Percentiles rank a stretch among this genome's conserved stretches.
Conservation (phyloP, 2,888 invertebrate species). For the Poecilus cupreus region DNA sequence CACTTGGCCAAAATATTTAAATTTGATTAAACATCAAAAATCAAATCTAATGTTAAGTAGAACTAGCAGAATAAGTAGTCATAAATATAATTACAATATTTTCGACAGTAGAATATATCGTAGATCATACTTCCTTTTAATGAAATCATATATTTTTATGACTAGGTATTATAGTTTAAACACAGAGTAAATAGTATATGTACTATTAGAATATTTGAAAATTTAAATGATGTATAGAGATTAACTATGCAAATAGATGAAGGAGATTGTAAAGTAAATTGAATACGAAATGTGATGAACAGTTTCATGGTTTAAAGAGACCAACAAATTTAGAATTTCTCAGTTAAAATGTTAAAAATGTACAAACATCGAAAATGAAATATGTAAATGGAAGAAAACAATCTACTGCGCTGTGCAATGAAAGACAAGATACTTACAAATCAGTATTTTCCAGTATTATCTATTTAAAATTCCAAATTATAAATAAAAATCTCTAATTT, state of each 20-base stretch:
- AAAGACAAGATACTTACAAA: conserved; percentile 39
- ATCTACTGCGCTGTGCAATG: conserved; percentile 33
- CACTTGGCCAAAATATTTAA: conserved; percentile 37
- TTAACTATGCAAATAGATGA: conserved; percentile 27
- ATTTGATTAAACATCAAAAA: conserved; percentile 31
- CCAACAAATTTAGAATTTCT: conserved; percentile 44
- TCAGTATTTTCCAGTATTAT: conserved; percentile 60
- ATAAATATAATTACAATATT: conserved; percentile 37
- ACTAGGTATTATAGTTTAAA: conserved; percentile 47
- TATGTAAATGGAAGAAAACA: conserved; percentile 19
- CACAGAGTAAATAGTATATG: conserved; percentile 23
- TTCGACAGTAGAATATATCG: not conserved
- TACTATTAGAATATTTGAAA: conserved; percentile 47
- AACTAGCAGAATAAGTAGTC: conserved; percentile 22
- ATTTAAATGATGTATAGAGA: not conserved
- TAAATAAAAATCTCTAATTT: conserved; percentile 35
- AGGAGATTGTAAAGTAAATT: conserved; percentile 24
- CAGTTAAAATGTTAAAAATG: not conserved
- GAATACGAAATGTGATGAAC: conserved; percentile 49
- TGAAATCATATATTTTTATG: conserved; percentile 52
- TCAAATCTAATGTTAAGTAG: conserved; percentile 33
- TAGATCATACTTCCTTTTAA: conserved; percentile 34
- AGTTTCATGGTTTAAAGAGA: conserved; percentile 46
- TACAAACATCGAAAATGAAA: conserved; percentile 54
- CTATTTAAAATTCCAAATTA: conserved; percentile 26